Percentiles rank a stretch among this genome's conserved stretches.
Evolutionary conservation across 2,113 vertebrate genomes (phyloP).

Genomic region (Spilogale gracilis): DNA sequence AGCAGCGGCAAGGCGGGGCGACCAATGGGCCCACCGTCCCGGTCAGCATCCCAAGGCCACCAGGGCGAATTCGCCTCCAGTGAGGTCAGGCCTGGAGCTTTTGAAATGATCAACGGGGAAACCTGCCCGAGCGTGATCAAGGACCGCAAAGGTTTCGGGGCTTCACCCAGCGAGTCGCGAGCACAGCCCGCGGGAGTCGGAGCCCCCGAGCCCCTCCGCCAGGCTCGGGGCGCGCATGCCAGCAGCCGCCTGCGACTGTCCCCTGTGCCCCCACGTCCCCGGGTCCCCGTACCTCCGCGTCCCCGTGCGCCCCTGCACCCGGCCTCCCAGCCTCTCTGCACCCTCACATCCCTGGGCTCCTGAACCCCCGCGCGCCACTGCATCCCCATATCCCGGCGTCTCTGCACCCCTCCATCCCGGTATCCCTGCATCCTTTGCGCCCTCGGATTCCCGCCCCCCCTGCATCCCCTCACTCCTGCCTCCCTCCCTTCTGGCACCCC

Average conservation of each 20-base stretch:
- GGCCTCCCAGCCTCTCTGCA: too few species aligned
- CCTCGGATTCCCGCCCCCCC: not conserved
- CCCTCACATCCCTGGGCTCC: too few species aligned
- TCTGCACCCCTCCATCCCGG: not conserved
- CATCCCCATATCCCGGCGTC: too few species aligned
- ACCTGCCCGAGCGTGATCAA: not conserved
- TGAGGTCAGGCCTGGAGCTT: not conserved
- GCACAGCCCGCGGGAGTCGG: not conserved
- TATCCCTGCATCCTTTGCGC: not conserved
- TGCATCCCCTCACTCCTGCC: not conserved
- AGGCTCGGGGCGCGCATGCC: not conserved
- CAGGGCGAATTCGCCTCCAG: not conserved
- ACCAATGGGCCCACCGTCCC: too few species aligned
- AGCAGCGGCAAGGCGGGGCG: too few species aligned
- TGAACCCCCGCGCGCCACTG: not conserved
- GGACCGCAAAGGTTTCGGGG: not conserved
- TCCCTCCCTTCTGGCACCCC: not conserved
- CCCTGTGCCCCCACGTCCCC: not conserved
- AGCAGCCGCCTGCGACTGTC: not conserved
- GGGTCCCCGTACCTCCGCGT: too few species aligned
- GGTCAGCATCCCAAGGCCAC: not conserved
- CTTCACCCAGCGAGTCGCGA: not conserved
- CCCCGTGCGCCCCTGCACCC: too few species aligned
- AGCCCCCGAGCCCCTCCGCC: not conserved
- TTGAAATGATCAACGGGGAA: not conserved